phyloP scores from a whole-genome alignment of 1,140 invertebrate genomes.

The Zaprionus gabonicus region DNA sequence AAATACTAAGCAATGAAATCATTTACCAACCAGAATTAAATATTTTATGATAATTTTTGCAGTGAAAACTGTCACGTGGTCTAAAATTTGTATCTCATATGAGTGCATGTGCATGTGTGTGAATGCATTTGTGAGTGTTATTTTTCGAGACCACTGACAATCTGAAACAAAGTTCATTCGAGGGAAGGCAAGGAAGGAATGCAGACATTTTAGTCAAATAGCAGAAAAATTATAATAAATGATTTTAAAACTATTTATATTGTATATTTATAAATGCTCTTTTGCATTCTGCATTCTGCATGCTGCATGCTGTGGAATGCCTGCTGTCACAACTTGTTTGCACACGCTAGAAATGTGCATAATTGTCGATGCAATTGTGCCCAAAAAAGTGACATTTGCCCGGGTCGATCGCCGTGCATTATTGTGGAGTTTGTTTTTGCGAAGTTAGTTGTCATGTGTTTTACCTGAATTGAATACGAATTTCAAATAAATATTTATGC shows the following conservation, averaged over 20 bases:
- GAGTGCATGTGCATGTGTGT: too few species aligned
- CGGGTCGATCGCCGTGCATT: not conserved
- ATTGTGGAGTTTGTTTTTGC: slow-evolving; percentile 8
- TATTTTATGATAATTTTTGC: not conserved
- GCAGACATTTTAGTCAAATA: not conserved
- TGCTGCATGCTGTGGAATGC: not conserved
- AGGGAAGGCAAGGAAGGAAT: not conserved
- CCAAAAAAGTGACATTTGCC: not conserved
- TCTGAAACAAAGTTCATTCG: not conserved
- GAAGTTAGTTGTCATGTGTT: not conserved
- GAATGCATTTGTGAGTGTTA: not conserved
- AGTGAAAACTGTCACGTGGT: not conserved
- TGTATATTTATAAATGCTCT: not conserved
- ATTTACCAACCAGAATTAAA: slow-evolving; percentile 40
- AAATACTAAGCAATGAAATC: slow-evolving; percentile 7
- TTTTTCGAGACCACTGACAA: not conserved
- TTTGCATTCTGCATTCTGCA: not conserved
- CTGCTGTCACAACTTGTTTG: not conserved
- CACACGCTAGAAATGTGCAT: slow-evolving; percentile 54
- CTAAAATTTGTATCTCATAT: not conserved
- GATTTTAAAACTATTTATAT: not conserved
- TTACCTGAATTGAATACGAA: not conserved
- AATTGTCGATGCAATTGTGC: slow-evolving; percentile 52
- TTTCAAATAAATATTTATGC: slow-evolving; percentile 1
- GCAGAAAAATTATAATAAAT: not conserved